Base-by-base conservation (phyloP, 2,888 invertebrate genomes). In the Drepanosiphum platanoidis region DNA sequence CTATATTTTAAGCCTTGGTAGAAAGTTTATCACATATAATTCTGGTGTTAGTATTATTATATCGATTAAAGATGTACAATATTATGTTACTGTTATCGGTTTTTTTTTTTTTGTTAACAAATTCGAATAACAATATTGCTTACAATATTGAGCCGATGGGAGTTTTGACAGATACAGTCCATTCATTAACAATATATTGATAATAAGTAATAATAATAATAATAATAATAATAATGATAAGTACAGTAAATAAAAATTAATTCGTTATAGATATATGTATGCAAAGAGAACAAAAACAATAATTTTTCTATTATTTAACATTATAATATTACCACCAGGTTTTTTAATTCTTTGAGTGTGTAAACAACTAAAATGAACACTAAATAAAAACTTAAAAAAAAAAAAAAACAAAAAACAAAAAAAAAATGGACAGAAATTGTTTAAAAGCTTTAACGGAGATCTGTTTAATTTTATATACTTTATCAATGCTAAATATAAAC, bases 21-120 rank as follows among this genome's bases (percentile, higher is more conserved):
- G 30, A 81, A 81, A 74, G 64, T 32, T 46, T 83, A 83, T 83
- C 83, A 83, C 83, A 83, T 82, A 83, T 18, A 64, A 74, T 42
- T 36, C 27, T 83, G 83, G 83, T 83, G 74, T 83, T 83, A 74
- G 46, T 66, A 74, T 74, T 18, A 46, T 74, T 46, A 39, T 42
- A 74, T 18, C 9, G 58, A 61, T 58, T 61, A 30, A 36, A 39
- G 34, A 32, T 46, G 30, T 58, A 36, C n/a, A 52, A n/a, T n/a
- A n/a, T n/a, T 27, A 52, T 61, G 22, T 27, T 27, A 71, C 18
- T 71, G 15, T n/a, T 9, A 34, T 34, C n/a, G n/a, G 4, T 27
- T 36, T 58, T 61, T 58, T 58, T 34, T 9, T 34, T 34, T 70
- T 36, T 27, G 46, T 68, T 34, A 52, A 68, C 34, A 80, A 36